Evolutionary conservation across 2,888 invertebrate genomes (phyloP), one percentile per base, ranked within the genome.

Genomic region (Leptinotarsa haldemani): DNA sequence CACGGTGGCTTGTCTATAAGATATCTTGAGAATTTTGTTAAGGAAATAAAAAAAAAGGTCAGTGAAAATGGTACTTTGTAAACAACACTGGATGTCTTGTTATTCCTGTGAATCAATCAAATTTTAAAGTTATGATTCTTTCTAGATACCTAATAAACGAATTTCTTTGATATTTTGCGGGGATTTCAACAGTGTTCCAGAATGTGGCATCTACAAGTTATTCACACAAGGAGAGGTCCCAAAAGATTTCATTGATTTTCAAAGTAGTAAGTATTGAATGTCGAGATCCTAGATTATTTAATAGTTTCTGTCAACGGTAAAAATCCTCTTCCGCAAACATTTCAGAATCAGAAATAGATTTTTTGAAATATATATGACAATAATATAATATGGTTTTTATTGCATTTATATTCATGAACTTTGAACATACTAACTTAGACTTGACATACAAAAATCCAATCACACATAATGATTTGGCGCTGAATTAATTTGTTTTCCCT

Each of bases 151-250:
- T 5, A 83, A 85, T 1, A 84, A 87, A 47, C 87, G 89, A 65
- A 88, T 95, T 48, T 92, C 94, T 2, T 83, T 97, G 3, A 86
- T 98, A 74, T 91, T 97, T 80, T 95, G 96, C 87, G 98, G 98
- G 1, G 98, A 98, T 86, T 97, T 98, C 83, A 98, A 98, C 85
- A 97, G 96, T 86, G 91, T 91, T 1, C 97, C 98, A 0, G 92
- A 93, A 66, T 94, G 93, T 86, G 97, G 95, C 0, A 93, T 97
- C 81, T 95, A 93, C 86, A 91, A 94, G 83, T 89, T 97, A 71
- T 92, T 94, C 86, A 95, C 94, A 0, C 90, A 91, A 56, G 93
- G 94, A 71, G 83, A 86, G 76, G 91, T 96, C 5, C 90, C 91
- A 50, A 89, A 89, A 70, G 88, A 92, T 81, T 91, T 91, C 78